A percentile compares a stretch with the other conserved stretches of the same genome.
Conservation (phyloP, 2,113 vertebrate genomes). For the Oryzias curvinotus region DNA sequence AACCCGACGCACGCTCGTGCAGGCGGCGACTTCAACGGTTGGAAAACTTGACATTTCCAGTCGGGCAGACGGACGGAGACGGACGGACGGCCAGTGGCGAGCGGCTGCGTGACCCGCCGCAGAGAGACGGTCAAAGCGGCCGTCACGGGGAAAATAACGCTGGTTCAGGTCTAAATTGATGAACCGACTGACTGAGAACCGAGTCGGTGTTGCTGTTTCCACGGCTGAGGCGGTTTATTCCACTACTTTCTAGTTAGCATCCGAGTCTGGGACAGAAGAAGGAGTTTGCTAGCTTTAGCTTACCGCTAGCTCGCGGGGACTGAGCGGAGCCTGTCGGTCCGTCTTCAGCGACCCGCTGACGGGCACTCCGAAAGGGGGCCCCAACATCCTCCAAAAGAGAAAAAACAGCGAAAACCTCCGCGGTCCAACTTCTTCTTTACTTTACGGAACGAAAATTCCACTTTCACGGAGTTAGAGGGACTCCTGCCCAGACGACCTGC, state of each 20-base stretch:
- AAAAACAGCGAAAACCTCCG: background rate
- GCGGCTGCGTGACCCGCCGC: background rate
- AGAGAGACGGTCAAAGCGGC: background rate
- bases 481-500: background rate
- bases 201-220: background rate
- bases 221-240: slow-evolving; percentile 18
- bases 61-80: background rate
- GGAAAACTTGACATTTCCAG: background rate
- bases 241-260: background rate
- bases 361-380: background rate
- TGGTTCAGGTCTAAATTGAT: background rate
- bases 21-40: slow-evolving; percentile 51
- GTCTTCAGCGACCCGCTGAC: background rate
- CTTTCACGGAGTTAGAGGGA: slow-evolving; percentile 13
- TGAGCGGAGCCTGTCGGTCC: background rate
- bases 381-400: background rate
- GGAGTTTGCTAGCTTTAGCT: too few relatives aligned
- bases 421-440: background rate
- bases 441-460: background rate
- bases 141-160: background rate
- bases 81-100: slow-evolving; percentile 5
- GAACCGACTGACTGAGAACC: background rate
- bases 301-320: too few relatives aligned
- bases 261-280: too few relatives aligned
- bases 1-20: slow-evolving; percentile 1